Evolutionary conservation across 2,797 vertebrate genomes (phyloP), one percentile per base, ranked within the genome.

Genomic region (Acrocephalus scirpaceus): DNA sequence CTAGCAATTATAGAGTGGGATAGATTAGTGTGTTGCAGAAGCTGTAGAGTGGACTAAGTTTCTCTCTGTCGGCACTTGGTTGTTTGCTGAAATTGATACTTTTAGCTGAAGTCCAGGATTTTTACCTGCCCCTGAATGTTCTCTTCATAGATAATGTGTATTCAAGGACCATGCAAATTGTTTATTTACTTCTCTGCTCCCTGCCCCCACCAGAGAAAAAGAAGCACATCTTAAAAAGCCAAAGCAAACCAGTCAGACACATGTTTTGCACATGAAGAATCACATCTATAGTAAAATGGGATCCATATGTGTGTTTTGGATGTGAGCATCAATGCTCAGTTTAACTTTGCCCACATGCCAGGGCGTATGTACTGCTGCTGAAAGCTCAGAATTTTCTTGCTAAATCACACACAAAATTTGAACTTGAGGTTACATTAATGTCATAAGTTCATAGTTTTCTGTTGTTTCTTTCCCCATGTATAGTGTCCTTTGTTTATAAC

Each of bases 401-500:
- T 97, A 97, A 97, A 96, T 97, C 97, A 92, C 93, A 96, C 91
- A 97, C 93, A 94, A 95, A 95, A 93, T 94, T 81, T 95, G 97
- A 97, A 97, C 96, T 94, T 8, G 7, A 72, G 97, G 96, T 97
- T 97, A 94, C 2, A 5, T 87, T 95, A 95, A 94, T 97, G 95
- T 97, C 95, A 97, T 95, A 96, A 97, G 96, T 97, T 96, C 97
- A 96, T 91, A 95, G 90, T 96, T 97, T 97, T 97, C 97, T 97
- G 95, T 93, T 96, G 79, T 95, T 97, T 96, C 97, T 95, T 97
- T 96, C 90, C 85, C 75, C 92, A 88, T 98, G 97, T 97, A 96
- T 96, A 93, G 96, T 87, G 96, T 95, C 94, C 97, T 98, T 97
- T 98, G 97, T 98, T 98, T 98, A 97, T 92, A 97, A 96, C 94